Evolutionary conservation across 2,888 invertebrate species (phyloP).

Genomic region (Asteroscopus sphinx): DNA sequence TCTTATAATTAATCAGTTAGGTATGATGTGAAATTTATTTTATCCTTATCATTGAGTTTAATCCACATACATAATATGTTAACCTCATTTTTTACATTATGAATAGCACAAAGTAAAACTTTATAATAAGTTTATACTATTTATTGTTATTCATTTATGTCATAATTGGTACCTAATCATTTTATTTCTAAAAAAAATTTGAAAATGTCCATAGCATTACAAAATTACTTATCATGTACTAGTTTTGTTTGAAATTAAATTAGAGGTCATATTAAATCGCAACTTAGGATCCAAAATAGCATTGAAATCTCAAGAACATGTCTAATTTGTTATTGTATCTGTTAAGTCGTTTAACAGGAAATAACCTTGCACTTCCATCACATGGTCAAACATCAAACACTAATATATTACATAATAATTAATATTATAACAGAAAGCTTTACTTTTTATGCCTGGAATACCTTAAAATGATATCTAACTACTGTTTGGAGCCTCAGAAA

Average conservation of each 20-base stretch:
- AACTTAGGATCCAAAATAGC: conserved; percentile 3
- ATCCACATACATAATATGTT: too few species aligned
- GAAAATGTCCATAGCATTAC: background rate
- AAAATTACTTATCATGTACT: background rate
- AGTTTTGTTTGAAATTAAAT: conserved; percentile 6
- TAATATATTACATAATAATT: conserved; percentile 64
- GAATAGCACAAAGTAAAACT: too few species aligned
- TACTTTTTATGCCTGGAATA: conserved; percentile 3
- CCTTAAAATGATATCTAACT: background rate
- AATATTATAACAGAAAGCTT: conserved; percentile 35
- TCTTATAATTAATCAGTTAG: too few species aligned
- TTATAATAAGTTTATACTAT: too few species aligned
- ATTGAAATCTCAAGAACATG: conserved; percentile 28
- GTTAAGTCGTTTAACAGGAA: conserved; percentile 52
- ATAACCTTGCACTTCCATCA: conserved; percentile 62
- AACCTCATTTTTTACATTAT: too few species aligned
- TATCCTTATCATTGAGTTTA: too few species aligned
- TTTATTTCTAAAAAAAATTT: background rate
- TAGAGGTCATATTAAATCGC: background rate
- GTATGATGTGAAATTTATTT: too few species aligned
- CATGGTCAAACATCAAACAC: conserved; percentile 53
- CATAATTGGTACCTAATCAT: too few species aligned
- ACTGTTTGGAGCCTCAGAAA: background rate
- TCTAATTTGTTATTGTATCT: conserved; percentile 21
- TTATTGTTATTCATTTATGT: too few species aligned